Conservation (phyloP, 2,113 vertebrate species). For the Myotis brandtii region DNA sequence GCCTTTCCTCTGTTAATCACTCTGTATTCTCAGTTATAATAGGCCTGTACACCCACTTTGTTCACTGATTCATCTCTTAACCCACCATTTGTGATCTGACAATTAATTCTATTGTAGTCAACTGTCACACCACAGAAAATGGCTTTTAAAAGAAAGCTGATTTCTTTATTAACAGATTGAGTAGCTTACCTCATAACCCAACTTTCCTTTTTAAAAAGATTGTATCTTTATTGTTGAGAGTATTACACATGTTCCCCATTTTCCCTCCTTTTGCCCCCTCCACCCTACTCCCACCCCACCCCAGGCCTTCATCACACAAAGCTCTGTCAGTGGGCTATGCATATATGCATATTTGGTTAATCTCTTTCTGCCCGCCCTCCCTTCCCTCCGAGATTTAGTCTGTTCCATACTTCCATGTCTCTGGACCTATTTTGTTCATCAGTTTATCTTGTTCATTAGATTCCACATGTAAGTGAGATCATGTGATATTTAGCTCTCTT, state of each 20-base stretch:
- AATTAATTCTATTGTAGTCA: slow-evolving; percentile 47
- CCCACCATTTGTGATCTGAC: slow-evolving; percentile 21
- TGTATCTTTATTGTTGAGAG: neutral
- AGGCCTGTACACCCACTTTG: slow-evolving; percentile 10
- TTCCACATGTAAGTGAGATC: neutral
- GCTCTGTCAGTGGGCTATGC: neutral
- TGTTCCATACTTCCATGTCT: neutral
- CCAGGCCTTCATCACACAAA: neutral
- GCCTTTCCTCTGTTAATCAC: slow-evolving; percentile 35
- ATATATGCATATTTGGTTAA: neutral
- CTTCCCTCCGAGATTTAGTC: neutral
- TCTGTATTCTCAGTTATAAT: slow-evolving; percentile 22
- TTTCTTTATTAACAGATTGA: neutral
- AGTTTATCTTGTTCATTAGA: neutral
- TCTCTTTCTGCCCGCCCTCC: neutral
- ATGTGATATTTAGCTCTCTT: neutral
- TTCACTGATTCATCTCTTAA: neutral
- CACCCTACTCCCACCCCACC: neutral
- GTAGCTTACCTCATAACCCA: neutral
- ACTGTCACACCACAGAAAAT: neutral
- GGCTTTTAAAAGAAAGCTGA: slow-evolving; percentile 30
- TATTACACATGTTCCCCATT: neutral
- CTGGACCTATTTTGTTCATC: neutral
- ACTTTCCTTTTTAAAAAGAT: neutral
- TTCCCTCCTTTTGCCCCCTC: neutral